These are phyloP conservation scores for Drosophila cognata DNA, from an alignment of 2,888 invertebrate genomes.

Conservation along the genomic window DNA sequence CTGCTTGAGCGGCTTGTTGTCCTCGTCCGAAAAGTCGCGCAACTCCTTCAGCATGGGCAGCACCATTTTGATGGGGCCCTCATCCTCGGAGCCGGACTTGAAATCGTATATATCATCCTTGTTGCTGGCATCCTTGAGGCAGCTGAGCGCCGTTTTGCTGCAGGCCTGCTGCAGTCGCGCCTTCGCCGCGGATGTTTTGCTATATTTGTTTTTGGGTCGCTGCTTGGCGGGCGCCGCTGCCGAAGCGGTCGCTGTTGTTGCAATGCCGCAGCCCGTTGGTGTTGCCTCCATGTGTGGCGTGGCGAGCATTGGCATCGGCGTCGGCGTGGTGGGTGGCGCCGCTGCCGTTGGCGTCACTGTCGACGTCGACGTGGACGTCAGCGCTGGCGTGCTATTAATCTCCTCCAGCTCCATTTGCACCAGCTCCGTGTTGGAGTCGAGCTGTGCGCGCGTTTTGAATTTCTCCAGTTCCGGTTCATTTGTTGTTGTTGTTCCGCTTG, in stretches of 20 bases:
- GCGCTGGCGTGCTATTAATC: conserved; percentile 38
- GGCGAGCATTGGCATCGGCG: conserved; percentile 10
- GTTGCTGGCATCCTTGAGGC: conserved; percentile 41
- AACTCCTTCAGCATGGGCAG: conserved; percentile 82
- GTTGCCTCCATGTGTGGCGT: conserved; percentile 29
- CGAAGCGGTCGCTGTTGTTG: conserved; percentile 3
- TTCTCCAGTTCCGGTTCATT: neutral
- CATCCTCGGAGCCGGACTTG: conserved; percentile 84
- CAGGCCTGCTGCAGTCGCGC: conserved; percentile 59
- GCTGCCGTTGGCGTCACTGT: conserved; percentile 32
- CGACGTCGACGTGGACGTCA: neutral
- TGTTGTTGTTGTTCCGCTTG: conserved; percentile 1
- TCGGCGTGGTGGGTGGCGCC: conserved; percentile 21
- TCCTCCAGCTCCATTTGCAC: conserved; percentile 82
- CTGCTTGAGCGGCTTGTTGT: conserved; percentile 78
- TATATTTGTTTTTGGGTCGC: conserved; percentile 67
- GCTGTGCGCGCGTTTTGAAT: conserved; percentile 17
- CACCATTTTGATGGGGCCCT: conserved; percentile 85
- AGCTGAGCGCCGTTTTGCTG: conserved; percentile 28
- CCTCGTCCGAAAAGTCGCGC: conserved; percentile 83
- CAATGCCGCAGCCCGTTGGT: conserved; percentile 27
- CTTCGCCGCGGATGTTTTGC: conserved; percentile 66
- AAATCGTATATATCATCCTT: conserved; percentile 83
- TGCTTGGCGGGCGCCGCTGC: conserved; percentile 43
- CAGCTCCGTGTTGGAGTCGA: conserved; percentile 78